Evolutionary conservation across 2,888 invertebrate genomes (phyloP), one percentile per base, ranked within the genome.

Genomic region (Chironomus tentans): DNA sequence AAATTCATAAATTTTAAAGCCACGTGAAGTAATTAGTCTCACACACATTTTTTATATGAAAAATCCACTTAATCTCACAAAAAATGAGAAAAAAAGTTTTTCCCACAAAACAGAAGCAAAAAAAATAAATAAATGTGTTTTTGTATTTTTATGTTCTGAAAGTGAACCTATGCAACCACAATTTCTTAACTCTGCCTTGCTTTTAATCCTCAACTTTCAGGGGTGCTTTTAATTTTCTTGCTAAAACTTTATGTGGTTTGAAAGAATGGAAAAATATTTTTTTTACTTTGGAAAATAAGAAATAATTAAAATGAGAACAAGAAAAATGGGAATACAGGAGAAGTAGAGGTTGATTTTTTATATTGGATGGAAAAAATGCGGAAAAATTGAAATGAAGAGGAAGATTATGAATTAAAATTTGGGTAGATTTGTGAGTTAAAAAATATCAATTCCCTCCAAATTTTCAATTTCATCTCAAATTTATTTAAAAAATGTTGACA

Each of bases 171-270:
- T 38, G 15, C 50, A 50, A 50, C 50, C 50, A n/a, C 50, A 50
- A 15, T 15, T 50, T 50, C 50, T 50, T 15, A 50, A 15, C 21
- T 62, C 18, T 62, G 62, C 21, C 12, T 62, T 21, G 38, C 38
- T 65, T 24, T 65, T 4, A 22, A 2, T 21, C 62, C 62, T 65
- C 65, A 65, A 65, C 4, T 65, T 22, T 22, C 65, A 21, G 10
- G 65, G 65, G 65, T 65, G 65, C 65, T 65, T 22, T 65, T 65
- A 65, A 56, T 56, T 50, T 65, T 65, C 21, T 21, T 24, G 65
- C 18, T 24, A 22, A 22, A 65, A 24, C 24, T 65, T 65, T 65
- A 24, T 21, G 65, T 65, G 65, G 65, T 65, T 65, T 38, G 10
- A 38, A 38, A 28, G 28, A 38, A 38, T 38, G 18, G 18, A 15